Base-by-base conservation (phyloP, 2,113 vertebrate genomes). In the Bubo bubo region DNA sequence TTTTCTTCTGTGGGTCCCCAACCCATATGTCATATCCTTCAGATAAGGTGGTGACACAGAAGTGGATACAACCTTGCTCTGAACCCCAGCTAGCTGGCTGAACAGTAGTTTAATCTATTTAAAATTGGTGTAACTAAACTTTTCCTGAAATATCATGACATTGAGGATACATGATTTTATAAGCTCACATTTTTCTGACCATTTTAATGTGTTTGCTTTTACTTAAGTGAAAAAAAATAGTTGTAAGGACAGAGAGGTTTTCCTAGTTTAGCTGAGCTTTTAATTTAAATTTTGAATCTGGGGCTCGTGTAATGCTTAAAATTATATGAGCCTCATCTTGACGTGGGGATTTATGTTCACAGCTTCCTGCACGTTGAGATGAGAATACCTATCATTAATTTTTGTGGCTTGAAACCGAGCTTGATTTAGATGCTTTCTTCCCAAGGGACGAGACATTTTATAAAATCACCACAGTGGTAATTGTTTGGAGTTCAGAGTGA, bases 391-490 rank as follows among this genome's bases (percentile, higher is more conserved):
- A 17, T 63, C 88, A 37, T 85, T 68, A 79, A 85, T 94, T 97
- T 80, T 60, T 94, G 88, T 91, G 95, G 12, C 83, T 76, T 32
- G 80, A 62, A 87, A 67, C 52, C 2, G 1, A 91, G 58, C 35
- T 72, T 94, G 94, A 95, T 97, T 96, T 97, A 96, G 91, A 37
- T 93, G 91, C 86, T 93, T 79, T 68, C 52, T 62, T 92, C 66
- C 32, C 76, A 47, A 63, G 86, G 91, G 96, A 93, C 87, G 58
- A 85, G 83, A 32, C 35, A 14, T 86, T 96, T 93, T 71, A 39
- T 79, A 35, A 75, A 90, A 93, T 64, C 94, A 80, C 52, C 9
- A 1, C 15, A 4, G 82, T 70, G 50, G 90, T 81, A 95, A 95
- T 89, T 71, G 86, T 93, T 91, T 88, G 86, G 94, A 88, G 94